Percentiles rank a stretch among this genome's conserved stretches.
phyloP scores from a whole-genome alignment of 2,797 vertebrate genomes.

The Margarornis squamiger region DNA sequence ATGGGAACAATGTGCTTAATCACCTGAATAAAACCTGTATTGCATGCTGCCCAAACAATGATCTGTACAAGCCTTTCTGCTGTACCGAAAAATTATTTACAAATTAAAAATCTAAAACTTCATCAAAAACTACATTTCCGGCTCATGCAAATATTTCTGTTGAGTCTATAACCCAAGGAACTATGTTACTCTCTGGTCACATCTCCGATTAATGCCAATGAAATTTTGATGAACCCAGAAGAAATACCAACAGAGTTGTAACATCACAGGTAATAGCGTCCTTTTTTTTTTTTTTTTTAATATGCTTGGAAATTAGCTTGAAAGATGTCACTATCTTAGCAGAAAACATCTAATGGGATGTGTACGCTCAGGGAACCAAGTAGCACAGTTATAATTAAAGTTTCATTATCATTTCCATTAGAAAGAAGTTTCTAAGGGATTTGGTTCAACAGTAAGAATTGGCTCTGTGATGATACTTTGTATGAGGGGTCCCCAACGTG shows the following conservation, averaged over 20 bases:
- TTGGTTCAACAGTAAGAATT: constrained; percentile 36
- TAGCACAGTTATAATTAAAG: constrained; percentile 68
- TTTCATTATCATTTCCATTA: constrained; percentile 70
- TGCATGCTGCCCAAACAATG: neutral
- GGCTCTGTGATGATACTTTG: neutral
- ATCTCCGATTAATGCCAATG: neutral
- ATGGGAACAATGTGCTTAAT: neutral
- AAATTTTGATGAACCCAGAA: constrained; percentile 7
- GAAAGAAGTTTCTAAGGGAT: constrained; percentile 50
- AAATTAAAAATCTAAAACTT: neutral
- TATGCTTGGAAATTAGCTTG: constrained; percentile 45
- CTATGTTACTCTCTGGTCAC: neutral
- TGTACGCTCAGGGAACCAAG: constrained; percentile 46
- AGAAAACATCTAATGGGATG: constrained; percentile 67
- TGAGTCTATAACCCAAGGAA: neutral
- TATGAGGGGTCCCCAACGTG: neutral
- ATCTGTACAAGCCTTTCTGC: neutral
- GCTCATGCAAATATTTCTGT: neutral
- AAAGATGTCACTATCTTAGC: constrained; percentile 59
- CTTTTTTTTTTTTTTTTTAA: neutral
- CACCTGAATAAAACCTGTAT: neutral
- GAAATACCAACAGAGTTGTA: constrained; percentile 29
- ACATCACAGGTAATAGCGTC: neutral
- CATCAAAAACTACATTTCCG: neutral
- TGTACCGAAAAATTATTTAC: neutral